Conservation (phyloP, 2,888 invertebrate species). For the Dusona sp. region DNA sequence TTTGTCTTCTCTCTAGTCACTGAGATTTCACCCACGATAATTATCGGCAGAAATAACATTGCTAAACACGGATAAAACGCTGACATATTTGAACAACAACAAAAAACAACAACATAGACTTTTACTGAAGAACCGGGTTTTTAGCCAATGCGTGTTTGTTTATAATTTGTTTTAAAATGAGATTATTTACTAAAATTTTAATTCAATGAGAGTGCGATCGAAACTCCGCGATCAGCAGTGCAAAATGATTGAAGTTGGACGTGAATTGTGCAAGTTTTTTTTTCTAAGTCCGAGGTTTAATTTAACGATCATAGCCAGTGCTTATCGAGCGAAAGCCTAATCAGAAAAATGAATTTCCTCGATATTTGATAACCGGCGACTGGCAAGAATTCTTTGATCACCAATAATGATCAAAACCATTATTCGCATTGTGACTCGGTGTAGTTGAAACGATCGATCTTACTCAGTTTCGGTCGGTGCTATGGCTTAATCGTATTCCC, state of each 20-base stretch:
- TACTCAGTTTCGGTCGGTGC: background rate
- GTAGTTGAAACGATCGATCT: constrained; percentile 24
- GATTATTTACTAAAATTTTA: constrained; percentile 1
- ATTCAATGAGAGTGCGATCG: background rate
- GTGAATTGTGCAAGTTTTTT: constrained; percentile 12
- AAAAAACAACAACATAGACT: background rate
- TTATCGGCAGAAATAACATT: constrained; percentile 7
- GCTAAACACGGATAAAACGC: constrained; percentile 19
- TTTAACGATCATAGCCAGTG: constrained; percentile 51
- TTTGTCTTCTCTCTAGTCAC: background rate
- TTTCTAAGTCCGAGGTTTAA: background rate
- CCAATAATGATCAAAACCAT: background rate
- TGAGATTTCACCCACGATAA: constrained; percentile 1
- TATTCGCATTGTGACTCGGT: constrained; percentile 4
- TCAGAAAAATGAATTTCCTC: constrained; percentile 36
- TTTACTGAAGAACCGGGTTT: background rate
- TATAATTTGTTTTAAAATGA: background rate
- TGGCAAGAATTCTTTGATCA: constrained; percentile 4
- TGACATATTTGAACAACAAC: constrained; percentile 13
- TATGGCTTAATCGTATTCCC: background rate
- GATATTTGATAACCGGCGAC: constrained; percentile 10
- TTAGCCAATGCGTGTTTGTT: background rate
- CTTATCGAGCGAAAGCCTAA: constrained; percentile 33
- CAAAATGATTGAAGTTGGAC: background rate
- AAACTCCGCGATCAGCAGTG: background rate